A percentile compares a stretch with the other conserved stretches of the same genome.
These are phyloP conservation scores for Hyalella azteca DNA, from an alignment of 2,888 invertebrate genomes.

Conservation along the genomic window DNA sequence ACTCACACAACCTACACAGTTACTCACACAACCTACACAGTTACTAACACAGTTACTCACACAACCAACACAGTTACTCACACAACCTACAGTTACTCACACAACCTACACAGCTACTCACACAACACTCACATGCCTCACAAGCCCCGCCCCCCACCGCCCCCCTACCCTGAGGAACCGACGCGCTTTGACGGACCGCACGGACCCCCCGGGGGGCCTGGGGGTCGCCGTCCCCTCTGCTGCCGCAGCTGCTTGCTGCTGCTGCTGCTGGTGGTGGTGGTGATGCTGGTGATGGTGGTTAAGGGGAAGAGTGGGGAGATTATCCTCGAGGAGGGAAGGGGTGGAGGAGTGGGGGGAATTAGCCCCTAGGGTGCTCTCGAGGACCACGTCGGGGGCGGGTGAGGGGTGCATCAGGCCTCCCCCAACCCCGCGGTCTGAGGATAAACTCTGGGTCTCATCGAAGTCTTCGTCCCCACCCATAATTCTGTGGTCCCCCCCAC, in stretches of 20 bases:
- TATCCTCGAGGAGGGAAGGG: background rate
- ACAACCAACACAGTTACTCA: background rate
- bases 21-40: background rate
- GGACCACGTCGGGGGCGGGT: background rate
- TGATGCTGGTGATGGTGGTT: slow-evolving; percentile 17
- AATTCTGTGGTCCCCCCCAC: too few relatives aligned
- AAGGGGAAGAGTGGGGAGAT: slow-evolving; percentile 21
- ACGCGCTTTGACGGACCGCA: slow-evolving; percentile 5
- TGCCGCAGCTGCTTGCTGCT: background rate
- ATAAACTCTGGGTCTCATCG: slow-evolving; percentile 15
- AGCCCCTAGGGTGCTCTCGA: background rate
- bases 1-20: background rate
- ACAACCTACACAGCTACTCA: background rate
- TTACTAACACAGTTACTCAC: background rate
- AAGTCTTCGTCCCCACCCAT: too few relatives aligned
- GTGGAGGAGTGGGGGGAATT: slow-evolving; percentile 12
- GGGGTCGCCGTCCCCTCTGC: background rate
- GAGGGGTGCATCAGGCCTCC: background rate
- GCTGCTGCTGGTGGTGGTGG: background rate
- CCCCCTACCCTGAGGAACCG: slow-evolving; percentile 9
- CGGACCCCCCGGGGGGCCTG: background rate
- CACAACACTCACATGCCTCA: background rate
- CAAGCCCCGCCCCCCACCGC: too few relatives aligned
- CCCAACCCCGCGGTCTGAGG: background rate
- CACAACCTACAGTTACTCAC: background rate